Base-by-base conservation (phyloP, 2,797 vertebrate species). In the Ataeniobius toweri region DNA sequence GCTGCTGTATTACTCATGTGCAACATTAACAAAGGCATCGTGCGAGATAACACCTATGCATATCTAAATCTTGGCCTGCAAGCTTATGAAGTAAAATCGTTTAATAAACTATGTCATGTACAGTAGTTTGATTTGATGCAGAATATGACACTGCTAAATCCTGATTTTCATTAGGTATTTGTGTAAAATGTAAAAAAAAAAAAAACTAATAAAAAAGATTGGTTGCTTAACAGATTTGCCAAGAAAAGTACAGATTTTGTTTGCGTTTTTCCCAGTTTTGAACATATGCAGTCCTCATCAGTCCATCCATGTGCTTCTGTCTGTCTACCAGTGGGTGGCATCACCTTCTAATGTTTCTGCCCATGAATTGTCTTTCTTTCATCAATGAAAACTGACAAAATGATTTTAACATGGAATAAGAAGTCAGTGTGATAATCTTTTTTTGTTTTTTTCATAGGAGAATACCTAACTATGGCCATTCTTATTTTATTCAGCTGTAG, bases 251-350 rank as follows among this genome's bases (percentile, higher is more conserved):
- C 7, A 63, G n/a, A 79, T 86, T 69, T 71, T 1, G 7, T n/a
- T n/a, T 6, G 4, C 36, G 44, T 67, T 55, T 73, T 20, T 20
- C 16, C 68, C 67, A 71, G 18, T 55, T 51, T 46, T 50, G 58
- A 72, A 71, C 56, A 71, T 78, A 48, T 82, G 61, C 65, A 61
- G 71, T 75, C 78, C 71, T 83, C 56, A 48, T 46, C 56, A 65
- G 79, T 81, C 72, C 74, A 22, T 53, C 5, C 81, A 58, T 91
- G 91, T 88, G 77, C 28, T 92, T 80, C 81, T 85, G 78, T 70
- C 90, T 94, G 94, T 95, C 94, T 95, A 56, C 94, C 94, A 88
- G 87, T 77, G 85, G 92, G 90, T 83, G 94, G 93, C 87, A 70
- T 87, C 53, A 68, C 73, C 78, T 80, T 85, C 41, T 78, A 76